A percentile compares a stretch with the other conserved stretches of the same genome.
phyloP scores from a whole-genome alignment of 2,888 invertebrate genomes.

The Caenorhabditis zanzibari region DNA sequence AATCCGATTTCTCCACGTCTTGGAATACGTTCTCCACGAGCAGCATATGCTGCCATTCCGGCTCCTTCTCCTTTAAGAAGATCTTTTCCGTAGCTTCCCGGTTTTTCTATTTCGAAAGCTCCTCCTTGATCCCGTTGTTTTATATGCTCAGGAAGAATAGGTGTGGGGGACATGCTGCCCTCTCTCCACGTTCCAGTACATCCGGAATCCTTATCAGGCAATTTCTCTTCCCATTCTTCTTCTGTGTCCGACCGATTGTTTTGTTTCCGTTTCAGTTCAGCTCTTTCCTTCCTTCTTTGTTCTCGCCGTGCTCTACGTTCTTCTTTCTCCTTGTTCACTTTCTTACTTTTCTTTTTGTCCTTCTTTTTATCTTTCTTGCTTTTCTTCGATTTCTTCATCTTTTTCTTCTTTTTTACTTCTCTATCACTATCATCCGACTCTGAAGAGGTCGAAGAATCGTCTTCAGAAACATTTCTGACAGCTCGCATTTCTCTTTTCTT shows the following conservation, averaged over 20 bases:
- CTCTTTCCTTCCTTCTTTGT: slow-evolving; percentile 51
- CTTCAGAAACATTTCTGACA: slow-evolving; percentile 53
- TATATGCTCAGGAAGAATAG: slow-evolving; percentile 70
- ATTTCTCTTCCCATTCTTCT: slow-evolving; percentile 62
- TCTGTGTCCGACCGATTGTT: slow-evolving; percentile 55
- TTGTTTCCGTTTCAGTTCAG: slow-evolving; percentile 49
- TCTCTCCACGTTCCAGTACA: slow-evolving; percentile 53
- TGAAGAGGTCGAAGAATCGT: slow-evolving; percentile 62
- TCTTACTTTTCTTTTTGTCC: slow-evolving; percentile 70
- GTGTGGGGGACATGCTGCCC: slow-evolving; percentile 69
- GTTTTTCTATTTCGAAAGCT: slow-evolving; percentile 44
- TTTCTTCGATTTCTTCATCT: slow-evolving; percentile 66
- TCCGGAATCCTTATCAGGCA: slow-evolving; percentile 17
- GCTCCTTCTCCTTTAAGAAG: slow-evolving; percentile 97
- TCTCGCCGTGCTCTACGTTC: slow-evolving; percentile 48
- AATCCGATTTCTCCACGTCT: slow-evolving; percentile 92
- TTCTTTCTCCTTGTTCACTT: slow-evolving; percentile 56
- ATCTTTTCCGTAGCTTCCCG: slow-evolving; percentile 87
- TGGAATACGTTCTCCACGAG: slow-evolving; percentile 98
- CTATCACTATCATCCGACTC: slow-evolving; percentile 59
- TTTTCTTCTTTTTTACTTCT: slow-evolving; percentile 68
- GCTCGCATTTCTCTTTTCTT: slow-evolving; percentile 67
- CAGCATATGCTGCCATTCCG: slow-evolving; percentile 99
- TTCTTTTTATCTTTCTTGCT: slow-evolving; percentile 64
- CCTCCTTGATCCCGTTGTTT: slow-evolving; percentile 50